Conservation (phyloP, 2,797 vertebrate genomes). For the Rhincodon typus region DNA sequence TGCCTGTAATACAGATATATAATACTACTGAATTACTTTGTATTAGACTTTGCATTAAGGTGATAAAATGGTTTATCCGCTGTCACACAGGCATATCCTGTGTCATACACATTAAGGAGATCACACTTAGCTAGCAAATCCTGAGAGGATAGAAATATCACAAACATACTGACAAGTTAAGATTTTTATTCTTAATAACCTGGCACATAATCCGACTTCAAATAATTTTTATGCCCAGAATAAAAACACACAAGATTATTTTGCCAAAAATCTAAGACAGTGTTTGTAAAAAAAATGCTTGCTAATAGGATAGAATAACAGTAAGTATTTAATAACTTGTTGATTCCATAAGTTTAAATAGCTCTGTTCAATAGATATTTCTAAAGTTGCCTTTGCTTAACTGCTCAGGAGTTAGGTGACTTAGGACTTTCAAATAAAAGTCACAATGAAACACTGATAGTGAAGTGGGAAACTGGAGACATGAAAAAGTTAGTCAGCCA, state of each 20-base stretch:
- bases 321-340: not conserved
- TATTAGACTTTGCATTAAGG: slow-evolving; percentile 30
- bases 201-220: not conserved
- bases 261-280: not conserved
- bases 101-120: slow-evolving; percentile 28
- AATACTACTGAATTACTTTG: slow-evolving; percentile 24
- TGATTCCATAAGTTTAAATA: not conserved
- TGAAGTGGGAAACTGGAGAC: not conserved
- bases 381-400: not conserved
- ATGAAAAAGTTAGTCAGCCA: slow-evolving; percentile 19
- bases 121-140: slow-evolving; percentile 29
- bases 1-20: not conserved
- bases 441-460: slow-evolving; percentile 3
- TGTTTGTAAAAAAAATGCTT: not conserved
- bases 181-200: slow-evolving; percentile 28
- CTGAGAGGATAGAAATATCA: slow-evolving; percentile 26
- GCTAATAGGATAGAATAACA: not conserved
- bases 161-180: slow-evolving; percentile 24
- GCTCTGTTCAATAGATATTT: not conserved
- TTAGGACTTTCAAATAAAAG: not conserved
- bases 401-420: not conserved
- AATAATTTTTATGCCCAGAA: not conserved
- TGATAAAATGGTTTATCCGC: slow-evolving; percentile 36
- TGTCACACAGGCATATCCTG: slow-evolving; percentile 35
- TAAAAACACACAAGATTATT: not conserved